These are phyloP conservation scores for Heptranchias perlo DNA, from an alignment of 2,113 vertebrate species.

Conservation along the genomic window DNA sequence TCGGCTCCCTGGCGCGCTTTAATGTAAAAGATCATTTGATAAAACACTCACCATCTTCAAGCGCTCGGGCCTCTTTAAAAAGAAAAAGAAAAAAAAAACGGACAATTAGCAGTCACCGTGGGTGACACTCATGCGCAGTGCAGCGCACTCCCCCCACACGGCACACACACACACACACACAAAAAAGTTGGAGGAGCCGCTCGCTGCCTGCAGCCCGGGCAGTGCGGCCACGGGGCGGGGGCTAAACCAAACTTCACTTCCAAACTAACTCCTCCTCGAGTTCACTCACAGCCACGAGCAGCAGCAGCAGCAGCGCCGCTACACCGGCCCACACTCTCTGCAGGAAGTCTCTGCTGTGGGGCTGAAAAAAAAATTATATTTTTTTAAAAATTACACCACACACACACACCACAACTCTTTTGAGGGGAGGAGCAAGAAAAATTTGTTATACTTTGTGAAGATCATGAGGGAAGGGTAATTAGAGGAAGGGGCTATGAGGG, in stretches of 20 bases:
- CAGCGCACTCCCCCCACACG: constrained; percentile 1
- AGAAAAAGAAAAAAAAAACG: constrained; percentile 7
- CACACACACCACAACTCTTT: not conserved
- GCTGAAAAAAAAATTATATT: no score
- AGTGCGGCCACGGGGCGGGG: not conserved
- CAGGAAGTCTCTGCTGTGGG: not conserved
- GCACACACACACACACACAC: not conserved
- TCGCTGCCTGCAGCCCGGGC: constrained; percentile 18
- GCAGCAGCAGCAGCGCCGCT: not conserved
- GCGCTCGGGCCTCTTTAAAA: constrained; percentile 33
- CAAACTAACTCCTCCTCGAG: constrained; percentile 14
- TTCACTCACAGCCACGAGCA: not conserved
- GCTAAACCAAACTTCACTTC: constrained; percentile 23
- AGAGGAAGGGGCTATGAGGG: not conserved
- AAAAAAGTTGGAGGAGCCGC: not conserved
- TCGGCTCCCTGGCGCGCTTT: constrained; percentile 19
- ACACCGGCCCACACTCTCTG: not conserved
- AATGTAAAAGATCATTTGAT: not conserved
- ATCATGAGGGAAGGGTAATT: not conserved
- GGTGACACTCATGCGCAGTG: constrained; percentile 35
- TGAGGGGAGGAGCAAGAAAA: not conserved
- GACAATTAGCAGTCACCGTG: constrained; percentile 34
- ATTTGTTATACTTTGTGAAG: not conserved
- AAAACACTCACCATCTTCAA: constrained; percentile 33
- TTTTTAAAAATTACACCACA: no score